Evolutionary conservation across 2,113 vertebrate genomes (phyloP).

Genomic region (Centropristis striata): DNA sequence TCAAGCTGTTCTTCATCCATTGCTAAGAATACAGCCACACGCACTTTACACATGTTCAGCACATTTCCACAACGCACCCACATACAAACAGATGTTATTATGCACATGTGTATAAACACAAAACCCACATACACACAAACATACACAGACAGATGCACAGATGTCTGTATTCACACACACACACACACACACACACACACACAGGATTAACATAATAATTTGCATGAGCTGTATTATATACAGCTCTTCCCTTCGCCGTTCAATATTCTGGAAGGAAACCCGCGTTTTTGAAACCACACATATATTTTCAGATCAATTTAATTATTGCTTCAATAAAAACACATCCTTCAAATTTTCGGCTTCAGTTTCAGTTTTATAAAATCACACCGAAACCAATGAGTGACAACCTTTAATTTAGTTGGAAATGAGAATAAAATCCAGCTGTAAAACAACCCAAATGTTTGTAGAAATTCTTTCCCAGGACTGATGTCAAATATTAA

Average conservation of each 20-base stretch:
- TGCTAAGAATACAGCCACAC: slow-evolving; percentile 7
- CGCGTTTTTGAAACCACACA: slow-evolving; percentile 18
- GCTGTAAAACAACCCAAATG: slow-evolving; percentile 74
- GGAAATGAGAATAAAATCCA: slow-evolving; percentile 64
- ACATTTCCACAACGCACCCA: background rate
- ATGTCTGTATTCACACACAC: slow-evolving; percentile 18
- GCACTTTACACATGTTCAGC: slow-evolving; percentile 27
- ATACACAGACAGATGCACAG: slow-evolving; percentile 12
- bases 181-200: background rate
- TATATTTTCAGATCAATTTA: slow-evolving; percentile 28
- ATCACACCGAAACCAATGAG: slow-evolving; percentile 21
- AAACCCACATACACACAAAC: slow-evolving; percentile 21
- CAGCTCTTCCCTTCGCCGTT: slow-evolving; percentile 19
- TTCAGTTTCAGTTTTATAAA: slow-evolving; percentile 48
- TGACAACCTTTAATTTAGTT: slow-evolving; percentile 47
- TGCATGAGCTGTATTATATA: slow-evolving; percentile 16
- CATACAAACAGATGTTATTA: slow-evolving; percentile 32
- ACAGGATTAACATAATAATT: slow-evolving; percentile 22
- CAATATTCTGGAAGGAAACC: slow-evolving; percentile 9
- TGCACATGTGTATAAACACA: slow-evolving; percentile 27
- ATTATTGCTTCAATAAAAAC: slow-evolving; percentile 45
- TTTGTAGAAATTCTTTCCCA: slow-evolving; percentile 80
- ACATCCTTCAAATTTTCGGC: slow-evolving; percentile 29
- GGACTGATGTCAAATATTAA: slow-evolving; percentile 81
- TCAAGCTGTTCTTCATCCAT: slow-evolving; percentile 6